Percentiles rank a stretch among this genome's conserved stretches.
Evolutionary conservation across 2,888 invertebrate species (phyloP).

Genomic region (Cephonodes hylas): DNA sequence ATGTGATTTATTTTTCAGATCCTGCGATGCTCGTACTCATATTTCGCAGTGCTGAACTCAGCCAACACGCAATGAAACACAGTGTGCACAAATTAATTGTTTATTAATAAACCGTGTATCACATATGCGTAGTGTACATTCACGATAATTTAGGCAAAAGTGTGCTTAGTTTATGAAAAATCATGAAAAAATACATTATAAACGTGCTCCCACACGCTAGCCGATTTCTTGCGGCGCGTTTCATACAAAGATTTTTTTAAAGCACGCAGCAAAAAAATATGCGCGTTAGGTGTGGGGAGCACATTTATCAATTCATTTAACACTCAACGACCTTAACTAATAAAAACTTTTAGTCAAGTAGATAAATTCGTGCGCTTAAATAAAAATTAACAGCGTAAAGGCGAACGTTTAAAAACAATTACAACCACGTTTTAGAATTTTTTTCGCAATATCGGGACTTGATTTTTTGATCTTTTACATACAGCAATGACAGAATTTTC

Average conservation of each 20-base stretch:
- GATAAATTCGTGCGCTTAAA: slow-evolving; percentile 78
- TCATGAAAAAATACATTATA: slow-evolving; percentile 57
- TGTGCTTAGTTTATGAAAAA: slow-evolving; percentile 56
- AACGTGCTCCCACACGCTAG: slow-evolving; percentile 23
- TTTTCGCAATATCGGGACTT: slow-evolving; percentile 20
- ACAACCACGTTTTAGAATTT: slow-evolving; percentile 57
- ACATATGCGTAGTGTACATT: slow-evolving; percentile 77
- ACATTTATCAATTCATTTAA: slow-evolving; percentile 36
- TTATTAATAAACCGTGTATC: slow-evolving; percentile 78
- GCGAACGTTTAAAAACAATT: slow-evolving; percentile 50
- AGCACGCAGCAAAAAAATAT: not conserved
- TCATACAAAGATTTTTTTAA: no score
- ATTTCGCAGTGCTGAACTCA: slow-evolving; percentile 69
- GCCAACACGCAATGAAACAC: slow-evolving; percentile 43
- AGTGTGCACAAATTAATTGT: slow-evolving; percentile 59
- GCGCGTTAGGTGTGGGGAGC: not conserved
- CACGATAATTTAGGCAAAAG: slow-evolving; percentile 75
- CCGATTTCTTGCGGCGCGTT: not conserved
- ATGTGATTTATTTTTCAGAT: slow-evolving; percentile 54
- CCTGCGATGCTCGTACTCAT: slow-evolving; percentile 68
- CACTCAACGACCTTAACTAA: slow-evolving; percentile 43
- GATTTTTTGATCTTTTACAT: slow-evolving; percentile 19
- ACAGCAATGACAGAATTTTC: not conserved
- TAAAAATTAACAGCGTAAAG: slow-evolving; percentile 54
- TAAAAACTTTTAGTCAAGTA: slow-evolving; percentile 53